Conservation (phyloP, 2,113 vertebrate species). For the Gymnorhina tibicen region DNA sequence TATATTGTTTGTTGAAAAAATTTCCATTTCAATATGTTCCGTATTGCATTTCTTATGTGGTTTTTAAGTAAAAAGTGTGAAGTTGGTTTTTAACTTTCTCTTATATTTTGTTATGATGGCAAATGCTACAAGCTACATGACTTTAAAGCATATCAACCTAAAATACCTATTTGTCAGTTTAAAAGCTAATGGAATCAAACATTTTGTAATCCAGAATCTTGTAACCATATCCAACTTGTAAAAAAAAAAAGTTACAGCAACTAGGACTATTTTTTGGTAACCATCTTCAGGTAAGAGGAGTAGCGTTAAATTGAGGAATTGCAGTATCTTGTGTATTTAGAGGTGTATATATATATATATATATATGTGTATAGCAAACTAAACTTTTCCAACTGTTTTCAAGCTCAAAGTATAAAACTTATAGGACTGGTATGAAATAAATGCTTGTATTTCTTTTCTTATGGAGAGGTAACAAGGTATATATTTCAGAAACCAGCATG, state of each 20-base stretch:
- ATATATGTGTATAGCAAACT: constrained; percentile 20
- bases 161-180: constrained; percentile 3
- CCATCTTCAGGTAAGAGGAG: constrained; percentile 5
- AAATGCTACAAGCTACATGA: neutral
- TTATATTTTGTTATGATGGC: constrained; percentile 21
- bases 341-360: neutral
- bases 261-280: constrained; percentile 34
- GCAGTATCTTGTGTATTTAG: constrained; percentile 38
- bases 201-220: constrained; percentile 42
- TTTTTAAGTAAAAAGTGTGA: constrained; percentile 74
- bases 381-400: constrained; percentile 42
- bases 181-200: constrained; percentile 14
- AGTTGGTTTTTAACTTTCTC: constrained; percentile 57
- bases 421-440: constrained; percentile 30
- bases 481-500: neutral
- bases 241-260: neutral
- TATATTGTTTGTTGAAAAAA: constrained; percentile 56
- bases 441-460: constrained; percentile 41
- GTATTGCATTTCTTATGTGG: constrained; percentile 69
- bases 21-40: constrained; percentile 63
- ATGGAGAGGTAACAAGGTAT: neutral
- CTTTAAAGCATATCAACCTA: neutral
- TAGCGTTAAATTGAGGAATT: constrained; percentile 12
- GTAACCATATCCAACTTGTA: constrained; percentile 12
- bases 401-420: constrained; percentile 23